Conservation (phyloP, 2,113 vertebrate genomes). For the Sander vitreus region DNA sequence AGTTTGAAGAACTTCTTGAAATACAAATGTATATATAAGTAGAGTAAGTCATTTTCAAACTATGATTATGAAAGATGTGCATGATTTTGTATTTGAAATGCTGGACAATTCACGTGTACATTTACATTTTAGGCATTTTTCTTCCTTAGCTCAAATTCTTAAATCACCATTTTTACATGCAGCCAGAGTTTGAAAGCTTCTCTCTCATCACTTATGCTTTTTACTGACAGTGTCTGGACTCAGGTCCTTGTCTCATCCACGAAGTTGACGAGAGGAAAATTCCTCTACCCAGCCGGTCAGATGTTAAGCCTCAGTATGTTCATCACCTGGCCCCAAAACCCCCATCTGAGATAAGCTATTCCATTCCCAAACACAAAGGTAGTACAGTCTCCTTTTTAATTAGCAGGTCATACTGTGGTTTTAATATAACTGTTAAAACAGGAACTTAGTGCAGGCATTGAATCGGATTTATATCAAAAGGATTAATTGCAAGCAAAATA, state of each 20-base stretch:
- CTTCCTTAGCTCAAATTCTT: not conserved
- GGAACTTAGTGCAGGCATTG: not conserved
- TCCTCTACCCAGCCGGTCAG: slow-evolving; percentile 6
- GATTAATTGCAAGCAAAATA: not conserved
- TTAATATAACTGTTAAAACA: not conserved
- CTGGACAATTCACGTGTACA: no score
- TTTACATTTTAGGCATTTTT: not conserved
- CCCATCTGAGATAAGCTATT: slow-evolving; percentile 34
- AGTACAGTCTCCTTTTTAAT: not conserved
- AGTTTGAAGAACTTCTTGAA: not conserved
- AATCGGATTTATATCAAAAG: not conserved
- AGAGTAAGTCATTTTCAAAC: not conserved
- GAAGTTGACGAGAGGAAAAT: not conserved
- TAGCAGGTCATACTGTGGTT: not conserved
- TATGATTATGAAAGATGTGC: not conserved
- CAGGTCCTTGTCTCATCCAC: not conserved
- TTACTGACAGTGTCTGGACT: slow-evolving; percentile 39
- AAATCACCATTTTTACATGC: not conserved
- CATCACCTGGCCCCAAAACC: slow-evolving; percentile 41
- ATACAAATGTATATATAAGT: not conserved
- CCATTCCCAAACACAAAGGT: slow-evolving; percentile 51
- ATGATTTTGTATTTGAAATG: not conserved
- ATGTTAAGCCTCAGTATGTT: slow-evolving; percentile 67
- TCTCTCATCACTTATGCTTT: not conserved
- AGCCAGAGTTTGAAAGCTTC: not conserved